Evolutionary conservation across 2,888 invertebrate species (phyloP).

Genomic region (Helleia helle): DNA sequence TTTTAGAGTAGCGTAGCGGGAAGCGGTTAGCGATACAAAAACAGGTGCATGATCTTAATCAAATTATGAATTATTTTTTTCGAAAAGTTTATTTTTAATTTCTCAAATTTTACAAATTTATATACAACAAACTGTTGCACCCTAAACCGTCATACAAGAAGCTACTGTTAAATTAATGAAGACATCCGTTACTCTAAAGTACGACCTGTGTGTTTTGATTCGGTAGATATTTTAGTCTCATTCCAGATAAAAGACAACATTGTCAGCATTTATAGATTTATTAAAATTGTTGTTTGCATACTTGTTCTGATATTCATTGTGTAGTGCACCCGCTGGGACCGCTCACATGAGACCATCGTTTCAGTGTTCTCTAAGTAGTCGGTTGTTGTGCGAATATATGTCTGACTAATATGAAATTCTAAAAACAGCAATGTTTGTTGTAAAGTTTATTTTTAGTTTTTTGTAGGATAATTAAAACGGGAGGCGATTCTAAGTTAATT

Average conservation of each 20-base stretch:
- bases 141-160: too few species aligned
- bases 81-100: too few species aligned
- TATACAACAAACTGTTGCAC: too few species aligned
- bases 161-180: too few species aligned
- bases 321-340: constrained; percentile 37
- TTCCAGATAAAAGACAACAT: constrained; percentile 72
- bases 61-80: too few species aligned
- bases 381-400: constrained; percentile 42
- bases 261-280: constrained; percentile 71
- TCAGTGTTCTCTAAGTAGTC: constrained; percentile 41
- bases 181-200: too few species aligned
- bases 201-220: too few species aligned
- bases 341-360: constrained; percentile 36
- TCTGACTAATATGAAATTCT: constrained; percentile 46
- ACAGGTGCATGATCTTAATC: too few species aligned
- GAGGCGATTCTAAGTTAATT: constrained; percentile 26
- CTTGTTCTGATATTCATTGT: constrained; percentile 32
- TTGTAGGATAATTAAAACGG: constrained; percentile 19
- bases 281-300: constrained; percentile 27
- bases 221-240: constrained; percentile 50
- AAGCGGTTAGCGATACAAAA: too few species aligned
- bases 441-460: constrained; percentile 30
- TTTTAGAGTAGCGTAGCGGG: neutral
- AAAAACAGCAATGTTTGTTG: constrained; percentile 36
- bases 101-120: constrained; percentile 35